Conservation (phyloP, 1,140 invertebrate species). For the Nomia melanderi region DNA sequence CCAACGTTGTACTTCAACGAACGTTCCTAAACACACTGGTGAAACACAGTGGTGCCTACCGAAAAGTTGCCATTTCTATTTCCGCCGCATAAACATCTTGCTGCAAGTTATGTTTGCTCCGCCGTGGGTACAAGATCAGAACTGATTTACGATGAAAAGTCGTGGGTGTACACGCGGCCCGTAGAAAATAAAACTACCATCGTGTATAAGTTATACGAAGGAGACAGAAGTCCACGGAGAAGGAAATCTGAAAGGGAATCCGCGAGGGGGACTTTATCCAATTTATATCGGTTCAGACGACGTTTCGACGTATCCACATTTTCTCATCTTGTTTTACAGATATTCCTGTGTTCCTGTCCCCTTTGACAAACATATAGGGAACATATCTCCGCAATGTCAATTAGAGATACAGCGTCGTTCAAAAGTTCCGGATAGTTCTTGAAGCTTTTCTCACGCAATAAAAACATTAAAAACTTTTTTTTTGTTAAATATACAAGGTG, state of each 20-base stretch:
- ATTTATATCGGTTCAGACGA: conserved; percentile 24
- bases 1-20: too few relatives aligned
- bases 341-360: neutral
- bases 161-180: neutral
- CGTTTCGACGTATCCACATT: conserved; percentile 23
- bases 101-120: neutral
- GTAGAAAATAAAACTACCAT: conserved; percentile 5
- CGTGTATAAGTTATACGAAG: neutral
- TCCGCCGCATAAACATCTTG: too few relatives aligned
- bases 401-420: too few relatives aligned
- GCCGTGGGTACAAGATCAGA: neutral
- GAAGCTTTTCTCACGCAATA: too few relatives aligned
- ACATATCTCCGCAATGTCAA: neutral
- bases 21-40: too few relatives aligned
- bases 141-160: conserved; percentile 18
- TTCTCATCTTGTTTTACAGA: conserved; percentile 10
- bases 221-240: neutral
- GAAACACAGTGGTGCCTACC: too few relatives aligned
- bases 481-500: too few relatives aligned
- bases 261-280: conserved; percentile 19
- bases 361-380: neutral
- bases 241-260: conserved; percentile 17
- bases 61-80: too few relatives aligned
- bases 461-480: too few relatives aligned
- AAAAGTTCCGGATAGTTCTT: too few relatives aligned